Evolutionary conservation across 2,113 vertebrate genomes (phyloP).

Genomic region (Lophura nycthemera): DNA sequence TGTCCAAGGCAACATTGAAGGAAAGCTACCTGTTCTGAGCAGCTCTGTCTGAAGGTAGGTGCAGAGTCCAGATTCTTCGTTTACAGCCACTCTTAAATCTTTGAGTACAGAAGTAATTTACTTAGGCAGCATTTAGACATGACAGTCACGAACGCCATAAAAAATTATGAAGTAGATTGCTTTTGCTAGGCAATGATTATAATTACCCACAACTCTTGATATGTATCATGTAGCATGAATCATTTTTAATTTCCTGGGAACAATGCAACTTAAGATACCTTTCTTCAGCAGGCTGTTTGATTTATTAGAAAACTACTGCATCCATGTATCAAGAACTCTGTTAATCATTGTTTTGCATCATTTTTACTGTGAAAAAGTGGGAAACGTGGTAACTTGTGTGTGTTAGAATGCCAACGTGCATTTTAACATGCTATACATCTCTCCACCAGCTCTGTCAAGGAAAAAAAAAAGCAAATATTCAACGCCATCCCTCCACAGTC

Average conservation of each 20-base stretch:
- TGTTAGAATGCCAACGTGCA: background rate
- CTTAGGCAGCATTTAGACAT: background rate
- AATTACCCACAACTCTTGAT: conserved; percentile 9
- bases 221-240: background rate
- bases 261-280: background rate
- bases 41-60: background rate
- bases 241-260: conserved; percentile 60
- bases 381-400: background rate
- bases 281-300: background rate
- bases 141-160: background rate
- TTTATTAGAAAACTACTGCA: conserved; percentile 27
- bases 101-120: background rate
- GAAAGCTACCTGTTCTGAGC: background rate
- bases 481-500: background rate
- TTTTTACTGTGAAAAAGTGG: background rate
- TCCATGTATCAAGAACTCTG: background rate
- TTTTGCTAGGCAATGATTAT: conserved; percentile 37
- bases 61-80: background rate
- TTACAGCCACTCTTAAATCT: background rate
- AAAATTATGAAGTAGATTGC: background rate
- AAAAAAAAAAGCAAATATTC: background rate
- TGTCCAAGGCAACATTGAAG: background rate
- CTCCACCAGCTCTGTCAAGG: background rate
- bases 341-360: background rate
- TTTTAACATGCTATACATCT: background rate